Evolutionary conservation across 2,888 invertebrate genomes (phyloP), one percentile per base, ranked within the genome.

Genomic region (Mamestra brassicae): DNA sequence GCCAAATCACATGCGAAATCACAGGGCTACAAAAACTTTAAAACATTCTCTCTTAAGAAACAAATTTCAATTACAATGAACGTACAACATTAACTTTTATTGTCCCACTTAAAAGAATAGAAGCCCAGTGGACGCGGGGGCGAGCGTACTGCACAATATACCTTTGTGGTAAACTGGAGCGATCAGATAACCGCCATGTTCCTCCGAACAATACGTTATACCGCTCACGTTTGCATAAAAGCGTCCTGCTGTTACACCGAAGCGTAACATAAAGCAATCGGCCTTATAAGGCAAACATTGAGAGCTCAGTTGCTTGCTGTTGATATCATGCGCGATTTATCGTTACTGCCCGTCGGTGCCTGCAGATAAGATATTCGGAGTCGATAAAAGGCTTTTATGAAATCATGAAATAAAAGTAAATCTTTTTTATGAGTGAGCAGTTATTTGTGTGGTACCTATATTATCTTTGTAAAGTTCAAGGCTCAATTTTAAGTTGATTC

Each of bases 131-230:
- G 71, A 73, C 38, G 72, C 73, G 78, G 70, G 71, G 82, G 82
- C 82, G 84, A 52, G 52, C 72, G 50, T 55, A 64, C 66, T 78
- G 58, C 78, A 83, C 80, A 85, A 81, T 82, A 52, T 78, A 80
- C 79, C 83, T 86, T 80, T 85, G 84, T 76, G 58, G 86, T 71
- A 76, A 88, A 88, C 80, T 87, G 61, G 89, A 87, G 83, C 88
- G 76, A 90, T 89, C 89, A 79, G 90, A 89, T 89, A 90, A 88
- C 79, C 81, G 84, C 78, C 74, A 85, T 88, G 83, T 87, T 76
- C 83, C 83, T 84, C 81, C 60, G 50, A 87, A 87, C 88, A 89
- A 87, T 87, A 78, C 85, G 55, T 76, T 81, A 65, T 76, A 82
- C 79, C 45, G 72, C 72, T 82, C 81, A 83, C 72, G 85, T 88